These are phyloP conservation scores for Heliconius charithonia DNA, from an alignment of 2,888 invertebrate genomes.

Conservation along the genomic window DNA sequence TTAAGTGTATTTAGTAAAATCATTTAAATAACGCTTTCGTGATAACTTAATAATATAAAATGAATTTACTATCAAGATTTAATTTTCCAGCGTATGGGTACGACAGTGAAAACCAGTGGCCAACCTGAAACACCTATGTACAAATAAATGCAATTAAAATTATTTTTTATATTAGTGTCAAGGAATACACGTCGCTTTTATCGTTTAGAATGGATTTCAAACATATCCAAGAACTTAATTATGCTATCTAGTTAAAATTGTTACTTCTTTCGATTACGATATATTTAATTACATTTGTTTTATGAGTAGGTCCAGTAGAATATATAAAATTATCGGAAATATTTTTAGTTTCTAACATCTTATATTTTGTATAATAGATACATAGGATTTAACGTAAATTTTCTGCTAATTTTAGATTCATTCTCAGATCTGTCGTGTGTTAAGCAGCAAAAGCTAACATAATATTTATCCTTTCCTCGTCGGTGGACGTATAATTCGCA, in stretches of 20 bases:
- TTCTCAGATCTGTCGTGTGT: neutral
- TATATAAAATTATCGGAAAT: no score
- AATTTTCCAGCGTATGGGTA: neutral
- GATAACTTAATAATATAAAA: neutral
- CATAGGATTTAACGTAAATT: no score
- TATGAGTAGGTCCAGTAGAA: neutral
- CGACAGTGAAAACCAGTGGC: neutral
- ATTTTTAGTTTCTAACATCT: no score
- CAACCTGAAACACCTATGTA: neutral
- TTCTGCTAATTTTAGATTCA: neutral
- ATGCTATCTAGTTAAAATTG: neutral
- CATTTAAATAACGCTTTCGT: neutral
- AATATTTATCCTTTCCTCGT: neutral
- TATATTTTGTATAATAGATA: no score
- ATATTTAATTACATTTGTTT: neutral
- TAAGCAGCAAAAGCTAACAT: neutral
- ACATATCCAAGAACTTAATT: neutral
- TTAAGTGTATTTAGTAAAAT: neutral
- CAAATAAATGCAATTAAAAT: neutral
- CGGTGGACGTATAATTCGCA: conserved; percentile 3
- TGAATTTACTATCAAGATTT: neutral
- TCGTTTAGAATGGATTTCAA: conserved; percentile 32
- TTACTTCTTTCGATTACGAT: neutral
- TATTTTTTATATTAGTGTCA: conserved; percentile 15
- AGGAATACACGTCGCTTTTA: conserved; percentile 22